A percentile compares a stretch with the other conserved stretches of the same genome.
phyloP scores from a whole-genome alignment of 2,797 vertebrate genomes.

The Glyptemys insculpta region DNA sequence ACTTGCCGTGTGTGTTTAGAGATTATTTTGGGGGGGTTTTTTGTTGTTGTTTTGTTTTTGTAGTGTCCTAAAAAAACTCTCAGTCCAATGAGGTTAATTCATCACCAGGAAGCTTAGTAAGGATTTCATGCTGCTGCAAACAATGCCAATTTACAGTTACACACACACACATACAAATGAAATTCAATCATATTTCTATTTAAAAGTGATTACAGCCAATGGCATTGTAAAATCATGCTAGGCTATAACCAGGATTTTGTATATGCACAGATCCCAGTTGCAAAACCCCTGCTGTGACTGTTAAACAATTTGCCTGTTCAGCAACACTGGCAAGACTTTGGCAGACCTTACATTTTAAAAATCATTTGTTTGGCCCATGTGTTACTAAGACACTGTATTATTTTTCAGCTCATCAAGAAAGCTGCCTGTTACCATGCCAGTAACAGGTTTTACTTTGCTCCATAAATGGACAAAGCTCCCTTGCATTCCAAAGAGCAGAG shows the following conservation, averaged over 20 bases:
- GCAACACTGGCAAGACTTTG: slow-evolving; percentile 82
- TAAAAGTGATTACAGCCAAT: slow-evolving; percentile 78
- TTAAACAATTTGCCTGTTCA: slow-evolving; percentile 80
- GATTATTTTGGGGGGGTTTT: neutral
- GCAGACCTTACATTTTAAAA: slow-evolving; percentile 61
- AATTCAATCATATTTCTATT: slow-evolving; percentile 77
- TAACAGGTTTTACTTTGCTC: slow-evolving; percentile 59
- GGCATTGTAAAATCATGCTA: slow-evolving; percentile 82
- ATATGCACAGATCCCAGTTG: slow-evolving; percentile 82
- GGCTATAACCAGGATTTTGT: slow-evolving; percentile 78
- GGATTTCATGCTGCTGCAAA: slow-evolving; percentile 49
- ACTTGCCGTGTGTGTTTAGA: slow-evolving; percentile 8
- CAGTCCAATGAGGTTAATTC: slow-evolving; percentile 68
- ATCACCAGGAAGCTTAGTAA: slow-evolving; percentile 68
- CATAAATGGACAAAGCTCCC: slow-evolving; percentile 75
- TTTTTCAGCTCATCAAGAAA: slow-evolving; percentile 79
- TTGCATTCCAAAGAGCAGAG: slow-evolving; percentile 67
- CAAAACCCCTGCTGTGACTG: slow-evolving; percentile 70
- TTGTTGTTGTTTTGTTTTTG: slow-evolving; percentile 14
- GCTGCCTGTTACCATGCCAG: slow-evolving; percentile 54
- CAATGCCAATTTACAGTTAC: slow-evolving; percentile 42
- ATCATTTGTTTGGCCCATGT: slow-evolving; percentile 80
- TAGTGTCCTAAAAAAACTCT: slow-evolving; percentile 57
- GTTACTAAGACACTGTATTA: slow-evolving; percentile 77
- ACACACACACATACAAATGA: slow-evolving; percentile 29